Conservation (phyloP, 2,888 invertebrate species). For the Selenia dentaria region DNA sequence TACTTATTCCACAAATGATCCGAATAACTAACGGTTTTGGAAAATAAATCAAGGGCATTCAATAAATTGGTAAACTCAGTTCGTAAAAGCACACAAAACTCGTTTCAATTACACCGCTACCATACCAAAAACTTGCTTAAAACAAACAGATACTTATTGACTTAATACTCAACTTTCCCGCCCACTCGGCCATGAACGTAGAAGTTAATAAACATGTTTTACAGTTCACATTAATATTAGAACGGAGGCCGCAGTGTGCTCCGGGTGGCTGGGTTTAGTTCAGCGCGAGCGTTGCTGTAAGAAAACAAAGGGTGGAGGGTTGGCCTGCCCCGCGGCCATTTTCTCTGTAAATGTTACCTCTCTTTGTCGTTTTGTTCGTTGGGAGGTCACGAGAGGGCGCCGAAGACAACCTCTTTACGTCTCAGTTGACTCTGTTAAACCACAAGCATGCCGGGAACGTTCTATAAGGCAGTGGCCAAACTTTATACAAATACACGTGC, state of each 20-base stretch:
- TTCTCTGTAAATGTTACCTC: constrained; percentile 73
- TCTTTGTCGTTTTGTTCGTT: constrained; percentile 68
- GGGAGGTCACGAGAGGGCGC: constrained; percentile 65
- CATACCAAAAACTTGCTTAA: constrained; percentile 21
- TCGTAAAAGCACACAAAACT: constrained; percentile 3
- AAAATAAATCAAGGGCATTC: too few relatives aligned
- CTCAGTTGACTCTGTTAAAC: constrained; percentile 63
- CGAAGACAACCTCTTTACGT: constrained; percentile 56
- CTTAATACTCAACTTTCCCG: constrained; percentile 28
- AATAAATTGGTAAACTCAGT: background rate
- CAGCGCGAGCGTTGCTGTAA: constrained; percentile 50
- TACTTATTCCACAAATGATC: too few relatives aligned
- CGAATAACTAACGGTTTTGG: too few relatives aligned
- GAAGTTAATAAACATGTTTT: constrained; percentile 51
- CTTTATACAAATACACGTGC: background rate
- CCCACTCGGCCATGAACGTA: constrained; percentile 18
- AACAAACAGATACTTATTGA: constrained; percentile 31
- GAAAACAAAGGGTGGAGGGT: constrained; percentile 74
- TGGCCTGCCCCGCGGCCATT: constrained; percentile 70
- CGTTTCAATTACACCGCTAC: constrained; percentile 7
- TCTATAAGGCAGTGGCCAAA: constrained; percentile 4
- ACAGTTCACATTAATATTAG: constrained; percentile 54
- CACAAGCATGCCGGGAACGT: constrained; percentile 51
- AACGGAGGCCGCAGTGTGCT: constrained; percentile 47
- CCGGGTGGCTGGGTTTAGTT: constrained; percentile 49